phyloP scores from a whole-genome alignment of 2,888 invertebrate genomes.

The Cheilosia vulpina region DNA sequence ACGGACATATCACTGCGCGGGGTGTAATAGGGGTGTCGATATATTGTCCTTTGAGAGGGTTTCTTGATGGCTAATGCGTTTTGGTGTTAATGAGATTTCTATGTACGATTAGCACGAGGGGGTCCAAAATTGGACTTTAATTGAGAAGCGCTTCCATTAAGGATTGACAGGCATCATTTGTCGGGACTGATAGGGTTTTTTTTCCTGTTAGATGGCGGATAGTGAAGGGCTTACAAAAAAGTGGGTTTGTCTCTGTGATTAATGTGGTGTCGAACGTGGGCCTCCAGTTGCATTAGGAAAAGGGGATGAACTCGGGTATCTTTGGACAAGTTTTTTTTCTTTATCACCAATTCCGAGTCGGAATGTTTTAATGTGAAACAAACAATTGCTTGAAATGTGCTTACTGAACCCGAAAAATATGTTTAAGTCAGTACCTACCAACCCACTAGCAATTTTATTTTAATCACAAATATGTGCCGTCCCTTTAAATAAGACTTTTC shows the following conservation, averaged over 20 bases:
- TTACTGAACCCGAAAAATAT: too few relatives aligned
- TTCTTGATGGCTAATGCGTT: constrained; percentile 53
- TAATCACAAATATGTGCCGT: too few relatives aligned
- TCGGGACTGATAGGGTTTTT: constrained; percentile 39
- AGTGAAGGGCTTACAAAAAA: not conserved
- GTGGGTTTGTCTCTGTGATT: too few relatives aligned
- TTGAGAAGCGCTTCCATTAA: constrained; percentile 44
- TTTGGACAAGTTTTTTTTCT: too few relatives aligned
- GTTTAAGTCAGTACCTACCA: too few relatives aligned
- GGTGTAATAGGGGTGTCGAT: constrained; percentile 5
- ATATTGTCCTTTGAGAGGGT: constrained; percentile 30
- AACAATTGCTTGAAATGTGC: too few relatives aligned
- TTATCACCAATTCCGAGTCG: too few relatives aligned
- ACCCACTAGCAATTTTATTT: too few relatives aligned
- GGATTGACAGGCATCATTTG: constrained; percentile 60
- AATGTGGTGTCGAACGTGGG: not conserved
- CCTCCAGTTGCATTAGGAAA: too few relatives aligned
- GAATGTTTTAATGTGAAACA: too few relatives aligned
- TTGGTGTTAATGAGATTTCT: constrained; percentile 69
- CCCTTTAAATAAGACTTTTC: too few relatives aligned
- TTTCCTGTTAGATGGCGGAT: not conserved
- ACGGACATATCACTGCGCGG: not conserved
- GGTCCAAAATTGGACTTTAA: constrained; percentile 64
- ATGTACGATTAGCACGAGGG: constrained; percentile 68
- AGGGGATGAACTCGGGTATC: too few relatives aligned